These are phyloP conservation scores for Gymnopithys bicolor DNA, from an alignment of 2,797 vertebrate species.

Conservation along the genomic window DNA sequence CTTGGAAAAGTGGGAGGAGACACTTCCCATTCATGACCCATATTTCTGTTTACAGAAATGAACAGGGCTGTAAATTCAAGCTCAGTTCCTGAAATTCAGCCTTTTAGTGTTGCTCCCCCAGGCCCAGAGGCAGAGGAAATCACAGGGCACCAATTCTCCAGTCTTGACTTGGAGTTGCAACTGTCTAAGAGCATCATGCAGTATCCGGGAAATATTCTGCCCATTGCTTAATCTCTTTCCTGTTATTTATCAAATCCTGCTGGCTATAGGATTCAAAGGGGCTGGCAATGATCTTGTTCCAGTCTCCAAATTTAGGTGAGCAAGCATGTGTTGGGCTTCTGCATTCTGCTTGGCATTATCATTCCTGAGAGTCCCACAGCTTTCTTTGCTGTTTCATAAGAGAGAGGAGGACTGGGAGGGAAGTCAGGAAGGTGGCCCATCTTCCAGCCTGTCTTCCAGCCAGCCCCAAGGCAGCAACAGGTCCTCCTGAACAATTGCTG, in stretches of 20 bases:
- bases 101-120: background rate
- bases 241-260: background rate
- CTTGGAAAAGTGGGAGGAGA: background rate
- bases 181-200: background rate
- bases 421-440: background rate
- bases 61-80: background rate
- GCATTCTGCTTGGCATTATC: background rate
- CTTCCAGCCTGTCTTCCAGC: background rate
- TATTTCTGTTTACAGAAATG: background rate
- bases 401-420: background rate
- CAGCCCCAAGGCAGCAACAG: background rate
- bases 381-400: background rate
- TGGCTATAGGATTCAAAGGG: background rate
- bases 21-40: background rate
- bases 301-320: background rate
- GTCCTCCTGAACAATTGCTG: background rate
- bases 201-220: background rate
- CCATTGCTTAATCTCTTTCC: background rate
- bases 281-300: background rate
- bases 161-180: background rate
- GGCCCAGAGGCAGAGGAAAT: background rate
- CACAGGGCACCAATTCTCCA: background rate
- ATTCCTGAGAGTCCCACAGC: background rate
- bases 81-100: background rate
- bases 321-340: background rate